Percentiles rank a stretch among this genome's conserved stretches.
phyloP scores from a whole-genome alignment of 1,140 invertebrate species.

The Drosophila nikananu region DNA sequence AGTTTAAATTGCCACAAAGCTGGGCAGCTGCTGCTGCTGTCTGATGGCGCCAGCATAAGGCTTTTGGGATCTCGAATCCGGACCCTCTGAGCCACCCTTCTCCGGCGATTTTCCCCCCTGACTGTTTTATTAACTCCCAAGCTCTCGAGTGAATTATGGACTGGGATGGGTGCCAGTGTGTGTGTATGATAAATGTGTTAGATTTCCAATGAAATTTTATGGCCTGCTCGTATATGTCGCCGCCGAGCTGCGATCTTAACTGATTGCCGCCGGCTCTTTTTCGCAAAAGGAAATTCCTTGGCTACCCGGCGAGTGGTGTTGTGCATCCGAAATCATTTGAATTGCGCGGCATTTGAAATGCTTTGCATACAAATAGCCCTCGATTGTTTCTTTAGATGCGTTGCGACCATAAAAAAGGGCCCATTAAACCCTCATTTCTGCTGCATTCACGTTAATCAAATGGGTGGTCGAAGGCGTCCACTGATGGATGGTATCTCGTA shows the following conservation, averaged over 20 bases:
- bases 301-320: not conserved
- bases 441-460: constrained; percentile 41
- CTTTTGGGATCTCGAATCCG: constrained; percentile 9
- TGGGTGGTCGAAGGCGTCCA: constrained; percentile 18
- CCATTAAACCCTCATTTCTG: constrained; percentile 23
- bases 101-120: not conserved
- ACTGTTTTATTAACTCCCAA: constrained; percentile 29
- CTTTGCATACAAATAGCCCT: constrained; percentile 69
- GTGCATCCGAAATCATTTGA: constrained; percentile 55
- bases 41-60: constrained; percentile 72
- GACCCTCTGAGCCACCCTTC: constrained; percentile 9
- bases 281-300: constrained; percentile 49
- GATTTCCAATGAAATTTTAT: constrained; percentile 82
- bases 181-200: constrained; percentile 74
- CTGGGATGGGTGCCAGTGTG: constrained; percentile 25
- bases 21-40: constrained; percentile 15
- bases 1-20: constrained; percentile 65
- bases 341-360: constrained; percentile 62
- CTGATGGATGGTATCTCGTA: not conserved
- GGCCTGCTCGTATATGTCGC: constrained; percentile 46
- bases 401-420: constrained; percentile 20
- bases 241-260: constrained; percentile 44
- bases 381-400: constrained; percentile 43
- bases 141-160: constrained; percentile 59
- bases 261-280: constrained; percentile 41